Evolutionary conservation across 2,888 invertebrate species (phyloP), one percentile per base, ranked within the genome.

Genomic region (Tubulanus polymorphus): DNA sequence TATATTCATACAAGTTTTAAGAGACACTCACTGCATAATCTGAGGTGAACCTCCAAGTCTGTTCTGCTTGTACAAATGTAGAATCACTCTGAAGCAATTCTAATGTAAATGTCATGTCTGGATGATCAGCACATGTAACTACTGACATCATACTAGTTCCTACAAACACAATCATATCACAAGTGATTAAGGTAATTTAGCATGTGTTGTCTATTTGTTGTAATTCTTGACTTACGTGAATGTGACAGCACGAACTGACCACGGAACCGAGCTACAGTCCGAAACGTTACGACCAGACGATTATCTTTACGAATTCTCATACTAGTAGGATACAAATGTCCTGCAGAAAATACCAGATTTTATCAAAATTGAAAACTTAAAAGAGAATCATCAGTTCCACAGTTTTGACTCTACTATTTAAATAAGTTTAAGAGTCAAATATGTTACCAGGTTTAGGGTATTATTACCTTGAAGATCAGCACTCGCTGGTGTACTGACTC

Each of bases 31-130:
- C 79, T 29, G 78, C 72, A 54, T 68, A 68, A 53, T 75, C 71
- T 3, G 79, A 78, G 10, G 70, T 66, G 61, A 78, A 75, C 48
- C 71, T 66, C 79, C 79, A 79, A 20, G 67, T 62, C 57, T 79
- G 79, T 51, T 71, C 66, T 5, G 78, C 71, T 51, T 75, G 71
- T 3, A 73, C 70, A 65, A 66, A 76, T 1, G 75, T 74, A 8
- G 73, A 69, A 37, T 76, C 73, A 56, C 69, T 70, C 10, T 69
- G 54, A n/a, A 73, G 50, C 2, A 76, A 63, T 26, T 65, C 62
- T 58, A 79, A 63, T 25, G 68, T 65, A 51, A 78, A 76, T 26
- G 68, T 72, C 54, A 78, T 54, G 20, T 69, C 72, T 27, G 74
- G 72, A 51, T 76, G 69, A 26, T 71, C 67, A 25, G 62, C 59